Evolutionary conservation across 2,113 vertebrate species (phyloP), one percentile per base, ranked within the genome.

Genomic region (Eretmochelys imbricata): DNA sequence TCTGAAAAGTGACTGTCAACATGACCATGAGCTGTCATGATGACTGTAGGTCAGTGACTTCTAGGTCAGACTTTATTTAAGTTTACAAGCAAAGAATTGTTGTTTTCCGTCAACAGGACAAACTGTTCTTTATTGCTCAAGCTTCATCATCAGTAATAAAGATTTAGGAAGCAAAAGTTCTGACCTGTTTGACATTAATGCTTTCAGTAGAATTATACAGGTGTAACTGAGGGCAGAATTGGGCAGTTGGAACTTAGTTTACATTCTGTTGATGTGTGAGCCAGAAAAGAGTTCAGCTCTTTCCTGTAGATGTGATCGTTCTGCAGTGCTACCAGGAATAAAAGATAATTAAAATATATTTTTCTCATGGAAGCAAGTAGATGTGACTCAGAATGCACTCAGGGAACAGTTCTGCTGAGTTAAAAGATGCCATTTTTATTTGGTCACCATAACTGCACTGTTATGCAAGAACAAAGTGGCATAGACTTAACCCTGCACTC

Each of bases 331-430:
- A 65, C 85, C 6, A 1, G 87, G 25, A 82, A 54, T 29, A 25
- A 84, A 49, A 42, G 13, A 76, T 84, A 75, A 17, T 84, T 93
- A 27, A 57, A 27, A 85, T 13, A 46, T 85, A 20, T 81, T 96
- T 93, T 88, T 91, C 83, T 94, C 87, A 4, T 42, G 75, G 87
- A 96, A 72, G 81, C 83, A 83, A 83, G 85, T 49, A 82, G 59
- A 72, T 84, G 72, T 92, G 96, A 88, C 89, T 89, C 80, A 35
- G 35, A 8, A 42, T 80, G 62, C 93, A 89, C 81, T 81, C 25
- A 84, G 59, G 89, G 84, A 89, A 11, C 54, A 51, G 5, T 49
- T 89, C 90, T 62, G 87, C 3, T 0, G 42, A 85, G 48, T 42
- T 86, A 35, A 83, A 96, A 95, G 38, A 87, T 54, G 50, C 49